Base-by-base conservation (phyloP, 2,113 vertebrate genomes). In the Tachuris rubrigastra region DNA sequence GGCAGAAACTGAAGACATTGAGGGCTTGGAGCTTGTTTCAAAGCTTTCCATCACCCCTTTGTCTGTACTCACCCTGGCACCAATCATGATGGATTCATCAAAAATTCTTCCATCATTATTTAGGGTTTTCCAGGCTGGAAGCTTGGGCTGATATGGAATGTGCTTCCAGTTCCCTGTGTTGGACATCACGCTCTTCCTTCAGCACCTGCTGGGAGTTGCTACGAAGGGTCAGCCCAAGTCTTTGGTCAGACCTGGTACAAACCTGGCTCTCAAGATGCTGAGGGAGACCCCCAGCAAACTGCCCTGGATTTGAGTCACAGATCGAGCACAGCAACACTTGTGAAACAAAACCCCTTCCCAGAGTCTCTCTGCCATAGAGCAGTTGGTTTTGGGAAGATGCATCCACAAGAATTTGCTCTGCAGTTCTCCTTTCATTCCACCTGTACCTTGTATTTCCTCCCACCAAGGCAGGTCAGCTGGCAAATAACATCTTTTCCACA, bases 351-450 rank as follows among this genome's bases (percentile, higher is more conserved):
- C 5, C 75, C 30, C 24, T 39, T 11, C 47, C 53, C 53, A 11
- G 56, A 8, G 18, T 25, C 25, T 1, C 24, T 50, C 37, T 50
- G 25, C 14, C 28, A 1, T 0, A 1, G 52, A 53, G 76, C 39
- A 6, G 25, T 6, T 22, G 12, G n/a, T 5, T 33, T 31, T 18
- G 30, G 47, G 60, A 18, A 35, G 59, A 25, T 3, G 9, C 35
- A 58, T 31, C 55, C 12, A 3, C 22, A 12, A 6, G 46, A 24
- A 31, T 14, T 19, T 2, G 0, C 31, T 4, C 31, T 2, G 52
- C 37, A 3, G 11, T 42, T 85, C 62, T 47, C 58, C 53, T 65
- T 44, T 35, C 55, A 7, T 23, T 16, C 52, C 92, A 35, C 47
- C 47, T 49, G 49, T 23, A 12, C 50, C 28, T 71, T 50, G 67